Evolutionary conservation across 2,797 vertebrate genomes (phyloP), one percentile per base, ranked within the genome.

Genomic region (Arnoldichthys spilopterus): DNA sequence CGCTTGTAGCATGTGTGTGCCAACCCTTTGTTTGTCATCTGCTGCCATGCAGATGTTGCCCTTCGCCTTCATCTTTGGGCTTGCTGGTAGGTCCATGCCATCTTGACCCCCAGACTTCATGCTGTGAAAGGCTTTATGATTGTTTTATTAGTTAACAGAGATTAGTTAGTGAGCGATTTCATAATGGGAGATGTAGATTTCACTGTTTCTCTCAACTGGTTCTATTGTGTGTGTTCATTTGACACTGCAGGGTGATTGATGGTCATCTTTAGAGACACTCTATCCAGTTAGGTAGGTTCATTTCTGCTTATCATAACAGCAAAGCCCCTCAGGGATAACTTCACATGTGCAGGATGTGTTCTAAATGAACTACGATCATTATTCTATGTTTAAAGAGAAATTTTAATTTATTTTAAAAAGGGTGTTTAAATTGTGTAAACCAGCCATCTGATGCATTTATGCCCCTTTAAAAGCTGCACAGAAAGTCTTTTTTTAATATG

Each of bases 11-110:
- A 28, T 40, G 24, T 18, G 53, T 34, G 68, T 51, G 80, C 89
- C 88, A 86, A 9, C 20, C 54, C n/a, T 62, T 5, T 71, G 64
- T 6, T 67, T 13, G n/a, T 79, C 87, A 91, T 89, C 88, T 72
- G 85, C 87, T 91, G 90, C 59, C 88, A 80, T 93, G 87, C 91
- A 93, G 91, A 92, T 92, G 91, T 92, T 92, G 91, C 88, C 87
- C 89, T 84, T 74, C 90, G 90, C 89, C 34, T 89, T 89, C 87
- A 85, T 87, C 34, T 74, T 20, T 79, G 22, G 88, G 89, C 87
- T 88, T 88, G 75, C 81, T 80, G 12, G 26, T 32, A 54, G 28
- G 43, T 53, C 58, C 69, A 85, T 76, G 85, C 85, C 85, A 58
- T 86, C 88, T 90, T 7, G 28, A 32, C 13, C 5, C 24, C 15